phyloP scores from a whole-genome alignment of 2,888 invertebrate species.

The Agrilus cyanescens region DNA sequence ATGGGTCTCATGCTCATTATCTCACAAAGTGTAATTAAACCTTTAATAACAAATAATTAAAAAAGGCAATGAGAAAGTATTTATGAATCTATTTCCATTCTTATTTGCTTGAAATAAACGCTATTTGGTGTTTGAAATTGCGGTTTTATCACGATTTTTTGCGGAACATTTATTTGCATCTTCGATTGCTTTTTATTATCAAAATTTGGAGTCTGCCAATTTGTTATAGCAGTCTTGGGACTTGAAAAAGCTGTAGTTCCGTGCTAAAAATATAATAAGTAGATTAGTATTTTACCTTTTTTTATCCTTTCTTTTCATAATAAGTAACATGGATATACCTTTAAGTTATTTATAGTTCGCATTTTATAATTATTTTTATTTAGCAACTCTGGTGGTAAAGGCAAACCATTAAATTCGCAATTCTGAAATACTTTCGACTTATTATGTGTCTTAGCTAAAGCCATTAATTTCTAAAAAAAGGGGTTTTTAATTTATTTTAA shows the following conservation, averaged over 20 bases:
- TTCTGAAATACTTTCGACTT: conserved; percentile 7
- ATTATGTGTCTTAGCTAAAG: conserved; percentile 12
- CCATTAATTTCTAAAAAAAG: conserved; percentile 11
- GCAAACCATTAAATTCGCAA: conserved; percentile 3
- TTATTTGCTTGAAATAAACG: no score
- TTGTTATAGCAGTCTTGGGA: conserved; percentile 7
- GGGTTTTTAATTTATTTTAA: not conserved
- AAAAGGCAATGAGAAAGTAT: no score
- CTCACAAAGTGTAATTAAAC: no score
- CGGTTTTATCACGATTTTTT: conserved; percentile 10
- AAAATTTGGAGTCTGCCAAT: conserved; percentile 5
- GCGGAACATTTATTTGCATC: not conserved
- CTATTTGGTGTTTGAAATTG: not conserved
- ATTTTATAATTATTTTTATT: conserved; percentile 9
- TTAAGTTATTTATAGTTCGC: no score
- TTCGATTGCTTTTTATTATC: conserved; percentile 1
- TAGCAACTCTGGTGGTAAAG: conserved; percentile 9
- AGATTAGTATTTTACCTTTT: no score
- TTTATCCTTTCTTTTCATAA: not conserved
- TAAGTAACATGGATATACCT: no score
- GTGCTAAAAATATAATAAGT: not conserved
- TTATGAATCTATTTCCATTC: no score
- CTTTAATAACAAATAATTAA: no score
- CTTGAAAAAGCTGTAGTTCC: not conserved
- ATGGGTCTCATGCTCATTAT: no score